phyloP scores from a whole-genome alignment of 2,797 vertebrate species.

The Rhincodon typus region DNA sequence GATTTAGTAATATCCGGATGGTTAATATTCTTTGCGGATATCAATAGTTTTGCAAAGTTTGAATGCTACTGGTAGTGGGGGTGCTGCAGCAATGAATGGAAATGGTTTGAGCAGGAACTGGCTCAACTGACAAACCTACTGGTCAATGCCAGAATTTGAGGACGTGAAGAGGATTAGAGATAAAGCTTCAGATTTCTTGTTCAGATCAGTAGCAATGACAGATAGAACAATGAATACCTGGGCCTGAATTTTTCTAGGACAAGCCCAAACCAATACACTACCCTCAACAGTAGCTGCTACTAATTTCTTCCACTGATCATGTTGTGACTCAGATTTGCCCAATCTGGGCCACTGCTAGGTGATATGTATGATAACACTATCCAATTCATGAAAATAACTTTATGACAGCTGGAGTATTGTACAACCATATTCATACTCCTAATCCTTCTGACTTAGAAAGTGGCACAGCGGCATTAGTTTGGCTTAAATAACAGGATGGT shows the following conservation, averaged over 20 bases:
- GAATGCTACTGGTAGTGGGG: too few relatives aligned
- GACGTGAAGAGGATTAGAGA: neutral
- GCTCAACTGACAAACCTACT: neutral
- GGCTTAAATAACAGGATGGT: too few relatives aligned
- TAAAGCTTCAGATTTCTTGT: neutral
- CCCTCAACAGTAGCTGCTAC: neutral
- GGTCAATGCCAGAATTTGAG: neutral
- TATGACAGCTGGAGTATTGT: too few relatives aligned
- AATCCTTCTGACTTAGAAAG: too few relatives aligned
- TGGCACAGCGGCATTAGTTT: too few relatives aligned
- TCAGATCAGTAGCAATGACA: neutral
- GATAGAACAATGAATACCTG: neutral
- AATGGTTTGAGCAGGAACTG: neutral
- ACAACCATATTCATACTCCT: too few relatives aligned
- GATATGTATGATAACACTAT: neutral
- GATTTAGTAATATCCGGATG: neutral
- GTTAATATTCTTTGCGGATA: neutral
- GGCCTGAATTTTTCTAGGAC: too few relatives aligned
- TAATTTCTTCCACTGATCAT: neutral
- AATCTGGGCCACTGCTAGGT: neutral
- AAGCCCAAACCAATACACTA: too few relatives aligned
- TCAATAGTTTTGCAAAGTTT: too few relatives aligned
- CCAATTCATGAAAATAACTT: neutral
- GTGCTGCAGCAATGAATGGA: too few relatives aligned
- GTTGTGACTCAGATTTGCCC: neutral